Percentiles rank a stretch among this genome's conserved stretches.
These are phyloP conservation scores for Apocheima hispidaria DNA, from an alignment of 2,888 invertebrate species.

Conservation along the genomic window DNA sequence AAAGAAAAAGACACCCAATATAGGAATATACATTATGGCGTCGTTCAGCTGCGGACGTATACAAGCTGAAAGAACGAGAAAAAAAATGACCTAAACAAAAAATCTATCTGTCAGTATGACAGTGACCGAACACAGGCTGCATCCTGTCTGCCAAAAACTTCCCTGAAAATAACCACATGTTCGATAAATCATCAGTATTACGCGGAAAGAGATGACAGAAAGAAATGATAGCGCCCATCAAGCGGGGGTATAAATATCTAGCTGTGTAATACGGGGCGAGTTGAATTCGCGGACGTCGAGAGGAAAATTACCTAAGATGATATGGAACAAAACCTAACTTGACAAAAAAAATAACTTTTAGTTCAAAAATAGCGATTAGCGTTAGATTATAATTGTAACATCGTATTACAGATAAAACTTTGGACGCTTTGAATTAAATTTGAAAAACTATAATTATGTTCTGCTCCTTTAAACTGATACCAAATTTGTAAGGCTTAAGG, in stretches of 20 bases:
- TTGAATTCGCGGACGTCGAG: not conserved
- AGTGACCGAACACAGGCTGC: conserved; percentile 28
- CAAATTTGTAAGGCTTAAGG: too few species aligned
- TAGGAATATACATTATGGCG: too few species aligned
- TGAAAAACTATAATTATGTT: too few species aligned
- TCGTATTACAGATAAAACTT: too few species aligned
- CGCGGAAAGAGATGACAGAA: conserved; percentile 24
- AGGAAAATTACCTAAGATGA: not conserved
- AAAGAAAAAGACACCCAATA: too few species aligned
- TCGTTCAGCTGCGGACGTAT: too few species aligned
- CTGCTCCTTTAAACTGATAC: too few species aligned
- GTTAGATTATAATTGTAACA: not conserved
- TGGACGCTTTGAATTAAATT: too few species aligned
- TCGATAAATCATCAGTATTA: conserved; percentile 29
- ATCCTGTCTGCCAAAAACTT: conserved; percentile 15
- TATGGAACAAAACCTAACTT: not conserved
- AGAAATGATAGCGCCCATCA: conserved; percentile 35
- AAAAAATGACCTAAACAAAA: not conserved
- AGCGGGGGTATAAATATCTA: conserved; percentile 17
- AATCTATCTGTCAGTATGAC: conserved; percentile 17
- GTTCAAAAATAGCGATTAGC: not conserved
- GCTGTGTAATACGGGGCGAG: conserved; percentile 19
- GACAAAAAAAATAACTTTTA: not conserved
- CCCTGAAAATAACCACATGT: conserved; percentile 17
- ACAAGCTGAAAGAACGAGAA: too few species aligned